Evolutionary conservation across 1,140 invertebrate species (phyloP).

Genomic region (Drosophila triauraria): DNA sequence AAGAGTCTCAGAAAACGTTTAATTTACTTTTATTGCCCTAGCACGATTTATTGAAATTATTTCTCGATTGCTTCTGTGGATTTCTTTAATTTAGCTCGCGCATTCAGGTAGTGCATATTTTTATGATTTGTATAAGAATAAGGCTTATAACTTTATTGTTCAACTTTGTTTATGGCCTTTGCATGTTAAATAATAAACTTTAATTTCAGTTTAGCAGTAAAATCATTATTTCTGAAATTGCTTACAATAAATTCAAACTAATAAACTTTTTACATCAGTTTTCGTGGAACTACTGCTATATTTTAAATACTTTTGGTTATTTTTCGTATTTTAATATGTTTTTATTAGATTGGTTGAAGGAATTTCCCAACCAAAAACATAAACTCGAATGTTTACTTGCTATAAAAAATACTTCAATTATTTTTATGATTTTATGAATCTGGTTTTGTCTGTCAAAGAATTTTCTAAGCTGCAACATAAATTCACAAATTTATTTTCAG

Average conservation of each 20-base stretch:
- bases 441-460: neutral
- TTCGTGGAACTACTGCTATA: too few species aligned
- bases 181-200: slow-evolving; percentile 8
- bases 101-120: slow-evolving; percentile 17
- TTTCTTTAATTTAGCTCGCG: slow-evolving; percentile 4
- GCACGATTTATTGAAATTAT: slow-evolving; percentile 78
- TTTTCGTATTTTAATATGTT: too few species aligned
- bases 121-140: slow-evolving; percentile 14
- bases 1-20: slow-evolving; percentile 49
- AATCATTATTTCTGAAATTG: neutral
- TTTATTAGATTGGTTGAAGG: too few species aligned
- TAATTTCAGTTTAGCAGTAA: neutral
- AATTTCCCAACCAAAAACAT: neutral
- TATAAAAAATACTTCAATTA: neutral
- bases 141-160: slow-evolving; percentile 7
- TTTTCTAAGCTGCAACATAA: slow-evolving; percentile 4
- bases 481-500: slow-evolving; percentile 6
- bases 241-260: neutral
- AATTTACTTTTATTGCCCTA: slow-evolving; percentile 77
- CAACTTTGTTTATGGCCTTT: slow-evolving; percentile 3
- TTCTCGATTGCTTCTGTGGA: slow-evolving; percentile 55
- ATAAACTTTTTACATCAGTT: neutral
- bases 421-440: neutral
- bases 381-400: neutral
- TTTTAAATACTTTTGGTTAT: too few species aligned